Evolutionary conservation across 2,113 vertebrate genomes (phyloP).

Genomic region (Tragelaphus scriptus): DNA sequence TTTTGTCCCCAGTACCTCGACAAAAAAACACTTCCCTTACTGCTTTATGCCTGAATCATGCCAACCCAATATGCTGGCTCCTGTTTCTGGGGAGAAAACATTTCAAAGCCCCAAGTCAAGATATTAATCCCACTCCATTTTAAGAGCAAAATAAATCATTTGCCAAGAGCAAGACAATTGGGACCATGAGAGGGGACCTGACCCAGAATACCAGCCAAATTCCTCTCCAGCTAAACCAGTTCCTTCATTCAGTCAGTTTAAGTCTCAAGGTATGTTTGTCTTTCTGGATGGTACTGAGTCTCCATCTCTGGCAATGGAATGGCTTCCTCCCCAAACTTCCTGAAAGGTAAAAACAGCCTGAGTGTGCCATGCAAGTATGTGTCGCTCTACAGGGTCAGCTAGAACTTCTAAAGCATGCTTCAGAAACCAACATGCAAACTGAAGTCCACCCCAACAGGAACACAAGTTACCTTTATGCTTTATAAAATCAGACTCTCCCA

Average conservation of each 20-base stretch:
- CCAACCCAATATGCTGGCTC: slow-evolving; percentile 22
- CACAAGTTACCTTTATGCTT: neutral
- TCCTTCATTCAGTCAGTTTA: neutral
- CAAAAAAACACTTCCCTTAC: neutral
- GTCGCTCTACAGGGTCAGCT: neutral
- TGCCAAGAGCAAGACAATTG: slow-evolving; percentile 36
- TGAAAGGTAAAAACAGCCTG: neutral
- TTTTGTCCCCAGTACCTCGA: slow-evolving; percentile 48
- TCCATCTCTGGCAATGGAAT: too few species aligned
- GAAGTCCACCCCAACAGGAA: neutral
- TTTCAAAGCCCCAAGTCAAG: neutral
- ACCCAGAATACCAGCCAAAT: slow-evolving; percentile 40
- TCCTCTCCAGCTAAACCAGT: slow-evolving; percentile 7
- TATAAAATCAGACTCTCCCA: slow-evolving; percentile 37
- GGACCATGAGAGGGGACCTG: slow-evolving; percentile 7
- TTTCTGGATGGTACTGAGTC: neutral
- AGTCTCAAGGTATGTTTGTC: slow-evolving; percentile 11
- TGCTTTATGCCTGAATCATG: slow-evolving; percentile 47
- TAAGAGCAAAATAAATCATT: slow-evolving; percentile 49
- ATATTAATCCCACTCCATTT: slow-evolving; percentile 33
- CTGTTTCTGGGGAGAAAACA: slow-evolving; percentile 30
- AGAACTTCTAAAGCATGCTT: neutral
- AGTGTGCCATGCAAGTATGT: neutral
- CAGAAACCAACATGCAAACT: fast-evolving
- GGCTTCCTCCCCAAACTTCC: neutral